Evolutionary conservation across 92 coral and sea anemone species (phyloP), one percentile per base, ranked within the genome.

Genomic region (Heteractis magnifica): DNA sequence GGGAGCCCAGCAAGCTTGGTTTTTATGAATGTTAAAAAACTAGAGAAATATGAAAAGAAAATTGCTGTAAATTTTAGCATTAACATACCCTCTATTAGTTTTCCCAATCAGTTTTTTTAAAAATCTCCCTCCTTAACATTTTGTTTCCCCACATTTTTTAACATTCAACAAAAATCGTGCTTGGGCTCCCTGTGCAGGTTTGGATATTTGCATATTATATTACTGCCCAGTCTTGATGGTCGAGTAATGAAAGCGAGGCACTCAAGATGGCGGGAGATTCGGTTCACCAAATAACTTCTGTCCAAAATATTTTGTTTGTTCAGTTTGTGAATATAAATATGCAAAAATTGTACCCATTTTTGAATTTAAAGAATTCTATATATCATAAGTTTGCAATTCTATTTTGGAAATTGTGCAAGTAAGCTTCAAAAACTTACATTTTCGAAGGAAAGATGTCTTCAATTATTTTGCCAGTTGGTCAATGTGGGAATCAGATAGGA

Each of bases 401-500:
- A 59, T 12, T 11, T 16, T 59, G 6, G 18, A 13, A 8, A 16
- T 20, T n/a, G 9, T 8, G 20, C 34, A 20, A 65, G 72, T 18
- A 65, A n/a, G 72, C 41, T 18, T 4, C 21, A 65, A 7, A 20
- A 41, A 21, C 73, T 68, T 21, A 48, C 75, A n/a, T 75, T 74
- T 41, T 15, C 19, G 11, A 52, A 11, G 71, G 55, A 26, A 77
- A 60, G 52, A 93, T 93, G 98, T 89, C 98, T 48, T 93, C 98
- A 6, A 88, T 93, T 16, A 65, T 89, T 52, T 88, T 93, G 50
- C 88, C 90, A 74, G 98, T 92, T 79, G 98, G 98, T 26, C 98
- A 93, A 51, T 93, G 98, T 65, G 98, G 98, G 13, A 93, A 93
- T 77, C 98, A 93, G 80, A 92, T 93, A 55, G 94, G 95, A 52